phyloP scores from a whole-genome alignment of 2,888 invertebrate species.

The Rhodophaea formosa region DNA sequence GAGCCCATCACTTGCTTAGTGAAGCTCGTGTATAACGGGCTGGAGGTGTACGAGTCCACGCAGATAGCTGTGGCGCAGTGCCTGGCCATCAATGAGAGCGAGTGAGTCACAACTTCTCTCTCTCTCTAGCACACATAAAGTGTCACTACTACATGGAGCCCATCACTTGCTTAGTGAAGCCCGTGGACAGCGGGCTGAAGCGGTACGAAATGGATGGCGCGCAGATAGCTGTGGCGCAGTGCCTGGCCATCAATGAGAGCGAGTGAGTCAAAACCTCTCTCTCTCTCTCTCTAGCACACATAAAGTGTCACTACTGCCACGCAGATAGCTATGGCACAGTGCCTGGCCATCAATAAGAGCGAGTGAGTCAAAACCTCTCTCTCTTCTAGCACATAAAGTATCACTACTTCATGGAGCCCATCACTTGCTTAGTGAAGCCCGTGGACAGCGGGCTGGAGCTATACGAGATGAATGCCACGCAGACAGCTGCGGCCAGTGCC shows the following conservation, averaged over 20 bases:
- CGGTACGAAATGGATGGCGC: constrained; percentile 82
- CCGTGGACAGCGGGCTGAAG: constrained; percentile 85
- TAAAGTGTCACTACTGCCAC: constrained; percentile 88
- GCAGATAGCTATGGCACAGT: constrained; percentile 80
- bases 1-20: constrained; percentile 85
- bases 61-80: constrained; percentile 81
- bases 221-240: constrained; percentile 80
- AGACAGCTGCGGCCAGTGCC: constrained; percentile 79
- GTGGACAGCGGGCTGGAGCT: constrained; percentile 86
- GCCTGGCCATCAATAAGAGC: constrained; percentile 79
- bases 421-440: constrained; percentile 84
- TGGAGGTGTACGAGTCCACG: constrained; percentile 83
- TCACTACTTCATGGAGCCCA: constrained; percentile 88
- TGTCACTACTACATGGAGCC: constrained; percentile 90
- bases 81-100: constrained; percentile 79
- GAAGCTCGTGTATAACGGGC: constrained; percentile 84
- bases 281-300: background rate
- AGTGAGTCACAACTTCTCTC: too few species aligned
- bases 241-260: constrained; percentile 79
- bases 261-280: too few species aligned
- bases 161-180: constrained; percentile 83
- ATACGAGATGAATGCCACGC: too few species aligned
- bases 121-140: too few species aligned
- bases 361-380: too few species aligned
- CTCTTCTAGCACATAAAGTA: constrained; percentile 81